Base-by-base conservation (phyloP, 2,113 vertebrate genomes). In the Turdus rufiventris region DNA sequence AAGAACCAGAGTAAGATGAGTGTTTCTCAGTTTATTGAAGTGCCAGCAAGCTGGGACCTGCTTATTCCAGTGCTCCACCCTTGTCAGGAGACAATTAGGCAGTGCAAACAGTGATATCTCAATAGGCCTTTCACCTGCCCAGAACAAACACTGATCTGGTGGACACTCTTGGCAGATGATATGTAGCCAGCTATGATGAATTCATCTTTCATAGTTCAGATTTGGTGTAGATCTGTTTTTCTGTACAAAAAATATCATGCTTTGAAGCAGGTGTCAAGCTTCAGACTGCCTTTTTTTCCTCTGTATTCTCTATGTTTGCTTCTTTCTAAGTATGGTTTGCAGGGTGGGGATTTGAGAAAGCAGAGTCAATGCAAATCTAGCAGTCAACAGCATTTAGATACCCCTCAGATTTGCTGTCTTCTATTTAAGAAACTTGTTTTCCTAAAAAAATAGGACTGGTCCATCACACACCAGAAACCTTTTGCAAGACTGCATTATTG, bases 71-170 rank as follows among this genome's bases (percentile, higher is more conserved):
- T 60, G 83, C 76, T 89, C 81, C 83, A 92, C 92, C 92, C 89
- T 74, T 80, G 63, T 86, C 43, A 81, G 50, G 67, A 85, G 51
- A 40, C 63, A 85, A 80, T 54, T 18, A 68, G 50, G 62, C 74
- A 72, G 50, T n/a, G 62, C 82, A 94, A 92, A 96, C 76, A 83
- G 23, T 25, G n/a, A 0, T 80, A 88, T 51, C 76, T 85, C 75
- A 91, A 74, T 61, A 88, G 83, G 85, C 79, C 72, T 91, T 94
- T 94, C 79, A 86, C 63, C 83, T 91, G 76, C 61, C 53, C 60
- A 60, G 53, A 88, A 8, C 63, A 96, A 93, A 92, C 63, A 91
- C 10, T 72, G 62, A 40, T 75, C 42, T 80, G 42, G 76, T 77
- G 62, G 68, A 48, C 29, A 58, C 4, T 66, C 54, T 66, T 75